Evolutionary conservation across 2,113 vertebrate genomes (phyloP).

Genomic region (Procavia capensis): DNA sequence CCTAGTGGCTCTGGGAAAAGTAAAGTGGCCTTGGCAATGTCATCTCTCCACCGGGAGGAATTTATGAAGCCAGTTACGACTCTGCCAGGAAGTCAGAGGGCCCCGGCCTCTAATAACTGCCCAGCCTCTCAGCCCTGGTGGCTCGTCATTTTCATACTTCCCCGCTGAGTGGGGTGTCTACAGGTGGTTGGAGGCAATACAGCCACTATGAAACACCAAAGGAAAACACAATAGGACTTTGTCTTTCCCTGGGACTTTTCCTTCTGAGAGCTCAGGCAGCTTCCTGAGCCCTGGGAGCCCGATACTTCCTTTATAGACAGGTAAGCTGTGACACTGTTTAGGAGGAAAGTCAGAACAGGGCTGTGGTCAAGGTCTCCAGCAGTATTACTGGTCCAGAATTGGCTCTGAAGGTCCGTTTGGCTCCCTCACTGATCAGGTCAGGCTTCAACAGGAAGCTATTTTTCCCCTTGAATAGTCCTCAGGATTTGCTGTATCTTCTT

Average conservation of each 20-base stretch:
- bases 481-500: neutral
- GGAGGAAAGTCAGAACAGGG: neutral
- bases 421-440: neutral
- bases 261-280: neutral
- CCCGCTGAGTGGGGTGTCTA: slow-evolving; percentile 47
- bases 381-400: neutral
- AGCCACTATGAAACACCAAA: neutral
- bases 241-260: slow-evolving; percentile 45
- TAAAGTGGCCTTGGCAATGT: neutral
- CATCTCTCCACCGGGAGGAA: slow-evolving; percentile 36
- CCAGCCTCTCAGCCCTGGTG: neutral
- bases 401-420: neutral
- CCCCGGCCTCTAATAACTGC: slow-evolving; percentile 31
- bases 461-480: neutral
- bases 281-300: neutral
- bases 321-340: neutral
- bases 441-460: neutral
- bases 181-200: neutral
- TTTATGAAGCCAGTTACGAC: slow-evolving; percentile 42
- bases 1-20: neutral
- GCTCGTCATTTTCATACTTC: slow-evolving; percentile 56
- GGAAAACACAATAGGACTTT: slow-evolving; percentile 42
- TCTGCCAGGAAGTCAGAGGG: slow-evolving; percentile 46
- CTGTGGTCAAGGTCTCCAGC: neutral
- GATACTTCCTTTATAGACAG: neutral